Evolutionary conservation across 2,888 invertebrate species (phyloP), one percentile per base, ranked within the genome.

Genomic region (Asteroscopus sphinx): DNA sequence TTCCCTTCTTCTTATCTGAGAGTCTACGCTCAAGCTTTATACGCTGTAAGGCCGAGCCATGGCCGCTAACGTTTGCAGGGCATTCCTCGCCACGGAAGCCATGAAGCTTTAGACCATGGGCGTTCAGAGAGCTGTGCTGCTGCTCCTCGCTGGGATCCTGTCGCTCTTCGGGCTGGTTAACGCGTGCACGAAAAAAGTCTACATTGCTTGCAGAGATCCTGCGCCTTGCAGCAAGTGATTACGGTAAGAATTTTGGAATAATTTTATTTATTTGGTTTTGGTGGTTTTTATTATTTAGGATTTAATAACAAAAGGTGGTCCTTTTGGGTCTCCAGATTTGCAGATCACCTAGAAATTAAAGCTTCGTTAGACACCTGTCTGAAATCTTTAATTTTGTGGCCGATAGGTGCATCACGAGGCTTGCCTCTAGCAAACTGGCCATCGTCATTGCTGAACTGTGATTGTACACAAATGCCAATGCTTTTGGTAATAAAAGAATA

Each of bases 201-300:
- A 90, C 63, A 87, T 91, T 21, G 87, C 89, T 58, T 91, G 91
- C 80, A 82, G 89, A 60, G 56, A 83, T 9, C 91, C 91, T 0
- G 87, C 87, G 1, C 90, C 91, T 64, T 91, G 90, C 63, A 82
- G 72, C 61, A 89, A 91, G 79, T 87, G 68, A 82, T 21, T 30
- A 58, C 58, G 54, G 51, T 56, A 42, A 64, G 62, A 2, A 37
- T 2, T 11, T 9, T 21, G 5, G 12, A n/a, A 7, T 28, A 8
- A 32, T n/a, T n/a, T n/a, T n/a, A n/a, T n/a, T n/a, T n/a, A n/a
- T n/a, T n/a, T n/a, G n/a, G n/a, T n/a, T n/a, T n/a, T n/a, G n/a
- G n/a, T n/a, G n/a, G n/a, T n/a, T n/a, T n/a, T n/a, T n/a, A n/a
- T n/a, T n/a, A n/a, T n/a, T n/a, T n/a, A n/a, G n/a, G n/a, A n/a